Percentiles rank a stretch among this genome's conserved stretches.
Conservation (phyloP, 2,113 vertebrate species). For the Leiothrix lutea region DNA sequence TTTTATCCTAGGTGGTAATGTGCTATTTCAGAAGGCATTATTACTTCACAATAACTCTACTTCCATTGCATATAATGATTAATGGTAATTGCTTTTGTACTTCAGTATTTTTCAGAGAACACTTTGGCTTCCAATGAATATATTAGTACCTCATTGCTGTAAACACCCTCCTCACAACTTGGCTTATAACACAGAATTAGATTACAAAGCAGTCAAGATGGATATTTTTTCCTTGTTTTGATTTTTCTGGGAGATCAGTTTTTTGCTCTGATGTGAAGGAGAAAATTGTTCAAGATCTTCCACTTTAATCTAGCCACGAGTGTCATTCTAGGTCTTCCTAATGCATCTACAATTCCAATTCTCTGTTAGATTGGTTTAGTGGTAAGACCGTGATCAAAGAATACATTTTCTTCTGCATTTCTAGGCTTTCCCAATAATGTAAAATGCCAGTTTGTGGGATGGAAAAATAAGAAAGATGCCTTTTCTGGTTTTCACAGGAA, state of each 20-base stretch:
- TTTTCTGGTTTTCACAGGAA: neutral
- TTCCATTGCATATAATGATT: constrained; percentile 58
- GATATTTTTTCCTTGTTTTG: neutral
- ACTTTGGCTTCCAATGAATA: constrained; percentile 53
- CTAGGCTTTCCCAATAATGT: neutral
- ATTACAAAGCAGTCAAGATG: constrained; percentile 2
- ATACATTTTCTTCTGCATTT: neutral
- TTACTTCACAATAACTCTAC: constrained; percentile 38
- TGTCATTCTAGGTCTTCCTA: neutral
- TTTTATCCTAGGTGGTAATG: neutral
- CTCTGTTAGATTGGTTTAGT: neutral
- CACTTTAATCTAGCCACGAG: constrained; percentile 3
- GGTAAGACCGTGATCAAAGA: neutral
- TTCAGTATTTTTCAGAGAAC: constrained; percentile 51
- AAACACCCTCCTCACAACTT: constrained; percentile 52
- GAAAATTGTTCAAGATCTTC: constrained; percentile 56
- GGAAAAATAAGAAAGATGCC: neutral
- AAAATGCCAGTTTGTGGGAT: neutral
- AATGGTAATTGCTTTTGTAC: constrained; percentile 68
- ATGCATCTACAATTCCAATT: neutral
- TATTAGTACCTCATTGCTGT: constrained; percentile 33
- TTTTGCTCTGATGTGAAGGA: constrained; percentile 33
- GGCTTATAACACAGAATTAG: constrained; percentile 25
- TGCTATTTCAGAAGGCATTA: constrained; percentile 15
- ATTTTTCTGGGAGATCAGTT: constrained; percentile 16